Evolutionary conservation across 35 echinoderm and acorn worm genomes (phyloP).

Genomic region (Lytechinus pictus): DNA sequence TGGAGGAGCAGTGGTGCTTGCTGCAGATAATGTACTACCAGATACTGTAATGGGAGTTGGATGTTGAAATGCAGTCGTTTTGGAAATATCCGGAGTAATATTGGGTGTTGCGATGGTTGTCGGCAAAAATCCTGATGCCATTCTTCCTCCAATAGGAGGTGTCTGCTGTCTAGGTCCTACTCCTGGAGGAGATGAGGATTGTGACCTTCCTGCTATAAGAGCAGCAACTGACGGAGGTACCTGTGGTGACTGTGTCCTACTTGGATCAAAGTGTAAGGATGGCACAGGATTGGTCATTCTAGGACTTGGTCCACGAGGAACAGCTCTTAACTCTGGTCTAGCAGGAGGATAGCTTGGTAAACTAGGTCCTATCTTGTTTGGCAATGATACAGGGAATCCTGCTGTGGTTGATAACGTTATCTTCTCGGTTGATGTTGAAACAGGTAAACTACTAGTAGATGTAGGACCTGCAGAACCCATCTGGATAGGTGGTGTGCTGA

Average conservation of each 20-base stretch:
- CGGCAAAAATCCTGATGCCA: constrained; percentile 35
- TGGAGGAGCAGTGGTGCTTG: background rate
- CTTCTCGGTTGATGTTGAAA: background rate
- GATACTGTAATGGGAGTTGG: constrained; percentile 5
- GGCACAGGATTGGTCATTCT: constrained; percentile 1
- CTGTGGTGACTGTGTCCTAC: background rate
- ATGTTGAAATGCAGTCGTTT: background rate
- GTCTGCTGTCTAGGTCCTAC: background rate
- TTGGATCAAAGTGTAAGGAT: constrained; percentile 23
- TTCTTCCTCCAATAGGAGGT: background rate
- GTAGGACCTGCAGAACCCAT: background rate
- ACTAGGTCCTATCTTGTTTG: constrained; percentile 1
- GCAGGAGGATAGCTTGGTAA: constrained; percentile 17
- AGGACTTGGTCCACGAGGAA: constrained; percentile 28
- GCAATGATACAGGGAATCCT: constrained; percentile 39
- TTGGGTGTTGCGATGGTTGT: constrained; percentile 23
- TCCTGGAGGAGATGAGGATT: background rate
- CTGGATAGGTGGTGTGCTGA: constrained; percentile 43
- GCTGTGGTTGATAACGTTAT: constrained; percentile 29
- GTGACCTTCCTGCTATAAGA: constrained; percentile 3
- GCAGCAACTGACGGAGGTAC: constrained; percentile 44
- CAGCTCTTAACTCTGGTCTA: background rate
- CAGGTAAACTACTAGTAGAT: background rate
- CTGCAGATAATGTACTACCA: background rate
- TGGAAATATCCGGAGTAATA: background rate